A percentile compares a stretch with the other conserved stretches of the same genome.
Evolutionary conservation across 1,140 invertebrate species (phyloP).

Genomic region (Cyrtorhinus lividipennis): DNA sequence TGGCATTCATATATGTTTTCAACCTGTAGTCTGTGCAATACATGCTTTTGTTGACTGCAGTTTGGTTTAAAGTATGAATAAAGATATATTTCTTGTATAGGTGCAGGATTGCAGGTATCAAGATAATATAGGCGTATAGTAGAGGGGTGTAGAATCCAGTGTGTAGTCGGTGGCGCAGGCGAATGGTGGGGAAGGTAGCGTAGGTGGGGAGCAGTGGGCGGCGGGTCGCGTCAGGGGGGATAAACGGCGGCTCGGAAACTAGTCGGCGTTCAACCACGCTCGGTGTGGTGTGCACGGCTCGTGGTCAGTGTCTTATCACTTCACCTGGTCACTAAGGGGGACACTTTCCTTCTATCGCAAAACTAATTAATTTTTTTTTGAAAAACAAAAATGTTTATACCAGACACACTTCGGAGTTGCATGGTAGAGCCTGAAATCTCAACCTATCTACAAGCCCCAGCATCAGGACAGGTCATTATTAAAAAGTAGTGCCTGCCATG

Average conservation of each 20-base stretch:
- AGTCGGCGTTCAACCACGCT: conserved; percentile 1
- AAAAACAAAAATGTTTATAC: conserved; percentile 57
- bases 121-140: neutral
- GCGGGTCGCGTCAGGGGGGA: neutral
- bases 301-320: neutral
- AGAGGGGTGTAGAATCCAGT: neutral
- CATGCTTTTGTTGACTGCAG: too few relatives aligned
- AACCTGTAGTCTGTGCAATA: too few relatives aligned
- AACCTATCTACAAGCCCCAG: conserved; percentile 63
- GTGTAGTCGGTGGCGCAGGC: neutral
- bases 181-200: neutral
- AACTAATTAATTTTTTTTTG: too few relatives aligned
- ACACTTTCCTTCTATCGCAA: too few relatives aligned
- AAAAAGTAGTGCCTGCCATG: conserved; percentile 13
- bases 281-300: neutral
- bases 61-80: too few relatives aligned
- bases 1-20: too few relatives aligned
- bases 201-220: neutral
- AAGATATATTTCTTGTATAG: too few relatives aligned
- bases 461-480: conserved; percentile 55
- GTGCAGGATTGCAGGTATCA: too few relatives aligned
- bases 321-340: too few relatives aligned
- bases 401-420: conserved; percentile 61
- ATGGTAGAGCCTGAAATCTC: conserved; percentile 72
- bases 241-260: neutral